phyloP scores from a whole-genome alignment of 2,797 vertebrate genomes.

The Aphelocoma californica region DNA sequence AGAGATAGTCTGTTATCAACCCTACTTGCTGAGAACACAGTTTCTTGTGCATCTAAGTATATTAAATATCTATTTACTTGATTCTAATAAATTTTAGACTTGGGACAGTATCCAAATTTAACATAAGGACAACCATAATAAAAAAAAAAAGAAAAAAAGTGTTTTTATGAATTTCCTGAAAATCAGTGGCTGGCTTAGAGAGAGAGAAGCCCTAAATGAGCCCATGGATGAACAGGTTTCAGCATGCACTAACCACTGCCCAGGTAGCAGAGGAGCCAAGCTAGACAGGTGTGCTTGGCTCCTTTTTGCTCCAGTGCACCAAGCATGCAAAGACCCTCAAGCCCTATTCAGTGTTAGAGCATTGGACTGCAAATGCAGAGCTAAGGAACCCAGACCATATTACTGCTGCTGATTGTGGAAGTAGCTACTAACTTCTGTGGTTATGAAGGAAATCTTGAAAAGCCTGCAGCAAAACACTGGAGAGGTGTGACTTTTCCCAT shows the following conservation, averaged over 20 bases:
- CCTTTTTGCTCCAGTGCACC: neutral
- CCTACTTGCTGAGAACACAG: neutral
- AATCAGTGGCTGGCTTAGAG: neutral
- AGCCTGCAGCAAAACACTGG: neutral
- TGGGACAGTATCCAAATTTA: neutral
- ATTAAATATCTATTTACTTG: neutral
- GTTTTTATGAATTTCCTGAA: neutral
- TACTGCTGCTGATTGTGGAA: neutral
- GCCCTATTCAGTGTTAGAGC: neutral
- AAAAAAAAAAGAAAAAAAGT: neutral
- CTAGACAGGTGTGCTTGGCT: neutral
- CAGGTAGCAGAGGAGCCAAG: neutral
- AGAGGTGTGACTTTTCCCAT: neutral
- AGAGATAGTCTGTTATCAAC: neutral
- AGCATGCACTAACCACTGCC: neutral
- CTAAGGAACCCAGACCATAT: neutral
- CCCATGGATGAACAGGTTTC: neutral
- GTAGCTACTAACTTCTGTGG: neutral
- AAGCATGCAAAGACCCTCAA: neutral
- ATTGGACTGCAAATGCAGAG: neutral
- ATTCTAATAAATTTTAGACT: neutral
- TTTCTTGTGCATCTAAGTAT: neutral
- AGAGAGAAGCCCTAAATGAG: neutral
- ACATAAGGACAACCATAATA: neutral
- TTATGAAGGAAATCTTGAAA: neutral